Evolutionary conservation across 2,797 vertebrate species (phyloP), one percentile per base, ranked within the genome.

Genomic region (Smutsia temminckii): DNA sequence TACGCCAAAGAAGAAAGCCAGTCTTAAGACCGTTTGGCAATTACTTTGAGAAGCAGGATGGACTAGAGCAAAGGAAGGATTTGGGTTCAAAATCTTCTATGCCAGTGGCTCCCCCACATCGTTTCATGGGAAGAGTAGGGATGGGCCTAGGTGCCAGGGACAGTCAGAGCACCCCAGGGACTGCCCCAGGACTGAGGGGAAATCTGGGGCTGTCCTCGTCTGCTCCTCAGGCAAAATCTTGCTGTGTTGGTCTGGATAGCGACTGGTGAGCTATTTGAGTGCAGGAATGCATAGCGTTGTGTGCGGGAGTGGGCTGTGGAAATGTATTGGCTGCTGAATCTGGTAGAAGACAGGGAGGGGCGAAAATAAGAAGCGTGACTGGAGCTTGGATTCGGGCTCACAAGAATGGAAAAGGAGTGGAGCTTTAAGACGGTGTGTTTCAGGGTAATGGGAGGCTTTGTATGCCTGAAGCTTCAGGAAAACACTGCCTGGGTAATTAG

Each of bases 321-420:
- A 29, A 61, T 23, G 13, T 0, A 16, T 0, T 12, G 61, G 34
- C 18, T 2, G 3, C 42, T 25, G 12, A 34, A 6, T 8, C n/a
- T 17, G 14, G n/a, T 5, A 29, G 32, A 8, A 78, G 57, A 46
- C 66, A 2, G 29, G 72, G 17, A 27, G 10, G n/a, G 10, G 46
- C 12, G 6, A 1, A 34, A 40, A 32, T 4, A 23, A 40, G 49
- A 72, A 32, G n/a, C 18, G 0, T 0, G 42, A 17, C 11, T 71
- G 42, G 16, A 32, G 53, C 37, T 9, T 10, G 78, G 34, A 21
- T 61, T 40, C 1, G 4, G 34, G 57, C 27, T 85, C 16, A 59
- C 27, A 32, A 25, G 63, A 34, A 25, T 20, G 85, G 55, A 77
- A 16, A 63, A 49, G 53, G 29, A 27, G 53, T 53, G 21, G 34